phyloP scores from a whole-genome alignment of 2,888 invertebrate genomes.

The Yponomeuta sedellus region DNA sequence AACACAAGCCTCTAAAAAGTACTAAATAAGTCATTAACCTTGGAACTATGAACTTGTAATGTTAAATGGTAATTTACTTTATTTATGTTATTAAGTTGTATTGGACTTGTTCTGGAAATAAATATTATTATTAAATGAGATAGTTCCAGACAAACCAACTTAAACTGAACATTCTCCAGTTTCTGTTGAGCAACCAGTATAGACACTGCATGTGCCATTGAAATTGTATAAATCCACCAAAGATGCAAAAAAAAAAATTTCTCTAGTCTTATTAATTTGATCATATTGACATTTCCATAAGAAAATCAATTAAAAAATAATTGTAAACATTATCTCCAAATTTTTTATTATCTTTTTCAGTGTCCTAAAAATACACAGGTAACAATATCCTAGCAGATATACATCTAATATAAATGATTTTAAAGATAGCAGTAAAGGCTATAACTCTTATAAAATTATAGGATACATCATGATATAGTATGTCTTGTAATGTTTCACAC shows the following conservation, averaged over 20 bases:
- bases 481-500: slow-evolving; percentile 29
- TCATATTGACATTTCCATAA: no score
- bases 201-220: no score
- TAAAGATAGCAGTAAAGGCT: slow-evolving; percentile 9
- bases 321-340: background rate
- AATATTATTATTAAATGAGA: background rate
- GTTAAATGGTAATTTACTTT: no score
- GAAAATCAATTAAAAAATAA: background rate
- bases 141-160: background rate
- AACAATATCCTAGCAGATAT: slow-evolving; percentile 4
- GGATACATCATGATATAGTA: slow-evolving; percentile 29
- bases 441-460: slow-evolving; percentile 60
- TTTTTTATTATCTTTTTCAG: background rate
- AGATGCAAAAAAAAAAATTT: no score
- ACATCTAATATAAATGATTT: slow-evolving; percentile 9
- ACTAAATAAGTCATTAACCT: no score
- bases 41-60: no score
- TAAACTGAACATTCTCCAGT: no score
- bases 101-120: no score
- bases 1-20: slow-evolving; percentile 30
- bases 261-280: no score
- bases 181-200: no score
- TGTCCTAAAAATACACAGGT: slow-evolving; percentile 4
- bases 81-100: no score
- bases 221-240: no score